Conservation (phyloP, 2,113 vertebrate genomes). For the Prolemur simus region DNA sequence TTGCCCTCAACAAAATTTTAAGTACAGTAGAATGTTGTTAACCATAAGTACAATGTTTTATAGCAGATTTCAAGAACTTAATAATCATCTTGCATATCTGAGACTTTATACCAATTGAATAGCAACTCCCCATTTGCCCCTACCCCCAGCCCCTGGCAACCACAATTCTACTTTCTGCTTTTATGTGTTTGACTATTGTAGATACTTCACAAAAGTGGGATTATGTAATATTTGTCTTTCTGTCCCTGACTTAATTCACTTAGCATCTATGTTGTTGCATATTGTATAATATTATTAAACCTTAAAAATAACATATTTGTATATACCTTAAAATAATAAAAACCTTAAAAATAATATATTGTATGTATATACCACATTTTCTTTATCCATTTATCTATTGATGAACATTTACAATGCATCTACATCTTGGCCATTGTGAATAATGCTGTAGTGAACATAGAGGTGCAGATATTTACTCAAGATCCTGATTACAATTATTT, state of each 20-base stretch:
- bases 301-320: too few relatives aligned
- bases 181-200: neutral
- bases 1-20: neutral
- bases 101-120: neutral
- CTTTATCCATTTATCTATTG: neutral
- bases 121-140: neutral
- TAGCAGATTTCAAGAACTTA: neutral
- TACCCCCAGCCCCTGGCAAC: neutral
- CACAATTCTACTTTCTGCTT: neutral
- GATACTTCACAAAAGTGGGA: neutral
- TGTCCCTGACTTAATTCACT: neutral
- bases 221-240: neutral
- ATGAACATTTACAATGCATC: neutral
- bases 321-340: too few relatives aligned
- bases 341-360: neutral
- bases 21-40: neutral
- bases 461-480: neutral
- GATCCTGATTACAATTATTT: neutral
- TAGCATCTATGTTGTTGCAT: neutral
- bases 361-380: neutral
- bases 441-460: neutral
- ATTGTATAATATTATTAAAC: neutral
- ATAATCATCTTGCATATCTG: neutral
- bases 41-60: neutral
- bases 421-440: neutral